Evolutionary conservation across 2,797 vertebrate genomes (phyloP), one percentile per base, ranked within the genome.

Genomic region (Urocyon cinereoargenteus): DNA sequence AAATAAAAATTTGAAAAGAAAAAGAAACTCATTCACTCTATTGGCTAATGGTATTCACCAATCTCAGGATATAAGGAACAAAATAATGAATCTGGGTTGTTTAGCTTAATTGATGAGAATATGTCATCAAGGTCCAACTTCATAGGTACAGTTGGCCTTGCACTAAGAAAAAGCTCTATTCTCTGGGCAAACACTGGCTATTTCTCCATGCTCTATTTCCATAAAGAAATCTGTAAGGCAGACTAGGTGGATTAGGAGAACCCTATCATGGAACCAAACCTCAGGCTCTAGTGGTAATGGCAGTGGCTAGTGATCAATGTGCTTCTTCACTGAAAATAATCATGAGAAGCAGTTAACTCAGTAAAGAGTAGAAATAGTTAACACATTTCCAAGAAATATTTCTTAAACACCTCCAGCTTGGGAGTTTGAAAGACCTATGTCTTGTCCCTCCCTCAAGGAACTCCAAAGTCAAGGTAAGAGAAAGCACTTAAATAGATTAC

Each of bases 71-170:
- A 55, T 3, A 34, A 10, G 40, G 28, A 73, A 2, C 31, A 87
- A 90, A 87, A 82, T 92, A 77, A 66, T 86, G 24, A 90, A 78
- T 84, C 8, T 79, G 59, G n/a, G 28, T n/a, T 55, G 68, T 87
- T 66, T 59, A 83, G 22, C 24, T 96, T 90, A 86, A 83, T n/a
- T 68, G 77, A 79, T 87, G 53, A 75, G 49, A 40, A 45, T 45
- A 22, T 57, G 31, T 86, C 57, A 83, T 75, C 15, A 89, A 26
- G 18, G 64, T 75, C 31, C 13, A 91, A 21, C 36, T 73, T 61
- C 72, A 53, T 2, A 53, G 45, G n/a, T 11, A 83, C 36, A 53
- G 45, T 64, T 94, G 34, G 5, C n/a, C 24, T 84, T 51, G 61
- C 28, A 15, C 6, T 73, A 59, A 86, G 18, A 49, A 45, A 90